Evolutionary conservation across 2,888 invertebrate genomes (phyloP).

Genomic region (Sesamia inferens): DNA sequence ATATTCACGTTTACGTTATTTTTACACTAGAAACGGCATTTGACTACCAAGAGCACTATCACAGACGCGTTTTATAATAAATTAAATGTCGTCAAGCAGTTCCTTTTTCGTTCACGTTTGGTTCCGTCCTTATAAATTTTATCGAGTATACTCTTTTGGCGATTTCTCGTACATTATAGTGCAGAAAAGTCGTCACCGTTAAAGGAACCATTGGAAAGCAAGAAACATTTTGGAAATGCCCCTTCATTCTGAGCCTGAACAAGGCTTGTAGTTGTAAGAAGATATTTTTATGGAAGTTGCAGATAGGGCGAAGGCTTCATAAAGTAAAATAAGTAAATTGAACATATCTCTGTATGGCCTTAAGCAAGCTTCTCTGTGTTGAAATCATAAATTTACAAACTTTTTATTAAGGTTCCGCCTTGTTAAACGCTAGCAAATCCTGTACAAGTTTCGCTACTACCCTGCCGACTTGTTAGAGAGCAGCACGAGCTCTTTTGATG

Average conservation of each 20-base stretch:
- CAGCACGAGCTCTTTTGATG: not conserved
- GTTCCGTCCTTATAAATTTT: constrained; percentile 20
- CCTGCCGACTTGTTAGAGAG: not conserved
- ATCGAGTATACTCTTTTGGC: not conserved
- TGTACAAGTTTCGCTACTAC: not conserved
- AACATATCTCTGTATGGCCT: no score
- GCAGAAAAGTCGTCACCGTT: not conserved
- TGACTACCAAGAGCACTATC: not conserved
- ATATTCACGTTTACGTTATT: not conserved
- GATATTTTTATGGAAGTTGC: no score
- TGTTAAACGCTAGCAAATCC: not conserved
- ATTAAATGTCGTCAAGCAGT: constrained; percentile 12
- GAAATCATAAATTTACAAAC: no score
- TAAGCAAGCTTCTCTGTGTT: no score
- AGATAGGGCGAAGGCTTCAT: no score
- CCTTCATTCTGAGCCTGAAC: no score
- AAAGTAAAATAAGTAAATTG: no score
- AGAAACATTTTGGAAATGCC: no score
- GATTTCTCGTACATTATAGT: not conserved
- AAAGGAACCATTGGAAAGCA: no score
- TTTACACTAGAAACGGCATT: not conserved
- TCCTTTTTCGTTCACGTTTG: not conserved
- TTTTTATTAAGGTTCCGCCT: no score
- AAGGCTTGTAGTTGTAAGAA: no score
- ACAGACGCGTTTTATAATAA: constrained; percentile 20